phyloP scores from a whole-genome alignment of 2,113 vertebrate genomes.

The Narcine bancroftii region DNA sequence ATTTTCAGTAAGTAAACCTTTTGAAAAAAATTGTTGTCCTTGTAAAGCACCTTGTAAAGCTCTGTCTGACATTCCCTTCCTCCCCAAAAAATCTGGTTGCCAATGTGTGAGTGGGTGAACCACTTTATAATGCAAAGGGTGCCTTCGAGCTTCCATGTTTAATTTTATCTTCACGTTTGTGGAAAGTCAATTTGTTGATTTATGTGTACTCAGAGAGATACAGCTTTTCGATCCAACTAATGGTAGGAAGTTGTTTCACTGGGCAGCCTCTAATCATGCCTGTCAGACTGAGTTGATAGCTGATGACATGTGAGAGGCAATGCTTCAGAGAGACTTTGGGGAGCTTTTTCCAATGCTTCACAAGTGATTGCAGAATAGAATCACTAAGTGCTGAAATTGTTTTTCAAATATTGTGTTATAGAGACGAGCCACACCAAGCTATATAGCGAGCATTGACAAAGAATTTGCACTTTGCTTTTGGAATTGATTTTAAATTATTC shows the following conservation, averaged over 20 bases:
- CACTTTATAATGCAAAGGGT: neutral
- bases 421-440: neutral
- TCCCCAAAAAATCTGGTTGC: neutral
- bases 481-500: neutral
- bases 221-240: conserved; percentile 48
- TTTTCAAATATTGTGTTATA: neutral
- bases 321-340: conserved; percentile 42
- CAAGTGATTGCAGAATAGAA: conserved; percentile 45
- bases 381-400: conserved; percentile 43
- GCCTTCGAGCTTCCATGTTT: neutral
- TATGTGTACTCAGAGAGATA: conserved; percentile 41
- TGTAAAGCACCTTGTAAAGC: too few relatives aligned
- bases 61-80: too few relatives aligned
- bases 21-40: too few relatives aligned
- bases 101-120: neutral
- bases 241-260: conserved; percentile 46
- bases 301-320: conserved; percentile 51
- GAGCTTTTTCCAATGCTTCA: conserved; percentile 53
- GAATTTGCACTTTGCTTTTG: neutral
- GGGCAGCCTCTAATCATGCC: conserved; percentile 45
- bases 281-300: conserved; percentile 49
- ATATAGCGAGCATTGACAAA: neutral
- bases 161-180: conserved; percentile 26
- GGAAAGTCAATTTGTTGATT: conserved; percentile 36
- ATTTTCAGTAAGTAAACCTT: too few relatives aligned